A percentile compares a stretch with the other conserved stretches of the same genome.
Evolutionary conservation across 1,140 invertebrate genomes (phyloP).

Genomic region (Cherax quadricarinatus): DNA sequence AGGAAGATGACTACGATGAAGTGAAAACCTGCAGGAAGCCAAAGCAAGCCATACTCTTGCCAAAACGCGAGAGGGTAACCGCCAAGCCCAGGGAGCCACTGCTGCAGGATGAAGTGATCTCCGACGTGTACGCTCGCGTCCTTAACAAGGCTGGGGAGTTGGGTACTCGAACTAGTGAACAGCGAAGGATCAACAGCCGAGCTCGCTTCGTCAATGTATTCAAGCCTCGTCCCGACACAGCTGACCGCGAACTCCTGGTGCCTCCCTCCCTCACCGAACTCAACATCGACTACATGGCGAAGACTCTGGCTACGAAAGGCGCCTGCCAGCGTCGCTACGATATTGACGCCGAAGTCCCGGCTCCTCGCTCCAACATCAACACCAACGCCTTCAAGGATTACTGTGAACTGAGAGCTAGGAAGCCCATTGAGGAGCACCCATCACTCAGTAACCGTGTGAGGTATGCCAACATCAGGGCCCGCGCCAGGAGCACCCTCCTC

Average conservation of each 20-base stretch:
- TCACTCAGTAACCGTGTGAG: conserved; percentile 59
- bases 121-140: conserved; percentile 64
- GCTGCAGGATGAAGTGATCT: conserved; percentile 56
- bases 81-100: conserved; percentile 31
- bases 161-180: conserved; percentile 41
- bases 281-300: conserved; percentile 73
- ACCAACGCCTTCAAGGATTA: conserved; percentile 59
- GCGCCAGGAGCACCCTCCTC: conserved; percentile 62
- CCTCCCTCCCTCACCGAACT: conserved; percentile 61
- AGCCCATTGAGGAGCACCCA: conserved; percentile 48
- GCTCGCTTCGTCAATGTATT: conserved; percentile 70
- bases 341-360: conserved; percentile 65
- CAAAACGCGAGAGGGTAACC: conserved; percentile 21
- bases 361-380: conserved; percentile 57
- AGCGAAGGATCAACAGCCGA: conserved; percentile 67
- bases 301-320: conserved; percentile 63
- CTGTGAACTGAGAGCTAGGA: conserved; percentile 27
- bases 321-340: conserved; percentile 63
- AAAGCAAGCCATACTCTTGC: background rate
- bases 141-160: conserved; percentile 68
- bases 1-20: conserved; percentile 39
- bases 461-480: conserved; percentile 50
- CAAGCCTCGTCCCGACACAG: conserved; percentile 66
- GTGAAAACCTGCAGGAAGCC: conserved; percentile 43
- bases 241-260: conserved; percentile 56